phyloP scores from a whole-genome alignment of 2,113 vertebrate species.

The Bolborhynchus lineola region DNA sequence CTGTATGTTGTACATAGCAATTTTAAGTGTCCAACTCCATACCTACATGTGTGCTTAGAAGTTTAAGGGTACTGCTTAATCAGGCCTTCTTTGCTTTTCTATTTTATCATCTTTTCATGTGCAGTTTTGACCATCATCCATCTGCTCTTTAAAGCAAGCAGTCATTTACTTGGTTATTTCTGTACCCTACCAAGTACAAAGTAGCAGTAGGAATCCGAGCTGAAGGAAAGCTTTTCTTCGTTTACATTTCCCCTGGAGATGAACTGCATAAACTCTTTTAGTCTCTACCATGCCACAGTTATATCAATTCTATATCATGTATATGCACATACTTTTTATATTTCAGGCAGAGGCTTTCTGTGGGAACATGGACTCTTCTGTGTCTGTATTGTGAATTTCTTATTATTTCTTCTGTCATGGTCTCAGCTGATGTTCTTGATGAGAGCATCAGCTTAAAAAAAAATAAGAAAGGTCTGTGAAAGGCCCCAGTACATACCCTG shows the following conservation, averaged over 20 bases:
- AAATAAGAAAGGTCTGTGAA: neutral
- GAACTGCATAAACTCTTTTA: neutral
- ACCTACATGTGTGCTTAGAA: neutral
- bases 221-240: neutral
- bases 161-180: neutral
- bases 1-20: neutral
- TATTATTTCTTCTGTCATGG: neutral
- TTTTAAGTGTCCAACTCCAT: neutral
- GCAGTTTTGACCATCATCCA: neutral
- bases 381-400: neutral
- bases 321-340: neutral
- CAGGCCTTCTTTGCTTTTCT: neutral
- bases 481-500: accelerated
- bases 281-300: neutral
- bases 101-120: neutral
- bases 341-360: neutral
- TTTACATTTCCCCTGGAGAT: neutral
- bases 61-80: neutral
- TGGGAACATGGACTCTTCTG: neutral
- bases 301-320: neutral
- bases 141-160: neutral
- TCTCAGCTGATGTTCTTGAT: neutral
- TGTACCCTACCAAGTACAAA: neutral
- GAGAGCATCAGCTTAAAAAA: neutral
- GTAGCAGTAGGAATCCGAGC: neutral